A percentile compares a stretch with the other conserved stretches of the same genome.
phyloP scores from a whole-genome alignment of 2,797 vertebrate species.

The Micromesistius poutassou region DNA sequence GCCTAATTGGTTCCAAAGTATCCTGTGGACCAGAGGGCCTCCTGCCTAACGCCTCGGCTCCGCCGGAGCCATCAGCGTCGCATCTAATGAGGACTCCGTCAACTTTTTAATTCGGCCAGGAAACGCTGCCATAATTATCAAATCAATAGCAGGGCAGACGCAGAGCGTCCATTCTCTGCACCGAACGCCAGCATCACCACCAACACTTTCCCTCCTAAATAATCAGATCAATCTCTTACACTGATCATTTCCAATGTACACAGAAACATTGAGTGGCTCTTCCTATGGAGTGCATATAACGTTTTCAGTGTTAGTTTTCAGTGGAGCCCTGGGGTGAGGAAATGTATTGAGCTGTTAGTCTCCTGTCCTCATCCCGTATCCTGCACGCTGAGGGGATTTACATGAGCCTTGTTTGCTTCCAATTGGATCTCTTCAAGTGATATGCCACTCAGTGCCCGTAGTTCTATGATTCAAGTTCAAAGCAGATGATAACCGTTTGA shows the following conservation, averaged over 20 bases:
- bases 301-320: background rate
- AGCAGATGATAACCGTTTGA: background rate
- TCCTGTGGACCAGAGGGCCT: constrained; percentile 51
- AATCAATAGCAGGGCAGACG: background rate
- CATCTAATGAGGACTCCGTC: constrained; percentile 49
- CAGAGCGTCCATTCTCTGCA: background rate
- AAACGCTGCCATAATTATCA: background rate
- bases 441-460: background rate
- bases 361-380: background rate
- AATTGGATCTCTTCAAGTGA: background rate
- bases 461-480: background rate
- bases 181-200: background rate
- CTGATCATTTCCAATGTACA: background rate
- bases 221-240: background rate
- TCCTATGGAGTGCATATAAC: background rate
- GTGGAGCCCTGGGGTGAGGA: too few species aligned
- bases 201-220: background rate
- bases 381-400: background rate
- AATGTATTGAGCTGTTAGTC: background rate
- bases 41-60: constrained; percentile 59
- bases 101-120: background rate
- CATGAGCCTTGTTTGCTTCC: background rate
- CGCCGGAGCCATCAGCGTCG: constrained; percentile 53
- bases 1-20: constrained; percentile 72
- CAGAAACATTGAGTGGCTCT: background rate